phyloP scores from a whole-genome alignment of 1,140 invertebrate species.

The Venturia canescens region DNA sequence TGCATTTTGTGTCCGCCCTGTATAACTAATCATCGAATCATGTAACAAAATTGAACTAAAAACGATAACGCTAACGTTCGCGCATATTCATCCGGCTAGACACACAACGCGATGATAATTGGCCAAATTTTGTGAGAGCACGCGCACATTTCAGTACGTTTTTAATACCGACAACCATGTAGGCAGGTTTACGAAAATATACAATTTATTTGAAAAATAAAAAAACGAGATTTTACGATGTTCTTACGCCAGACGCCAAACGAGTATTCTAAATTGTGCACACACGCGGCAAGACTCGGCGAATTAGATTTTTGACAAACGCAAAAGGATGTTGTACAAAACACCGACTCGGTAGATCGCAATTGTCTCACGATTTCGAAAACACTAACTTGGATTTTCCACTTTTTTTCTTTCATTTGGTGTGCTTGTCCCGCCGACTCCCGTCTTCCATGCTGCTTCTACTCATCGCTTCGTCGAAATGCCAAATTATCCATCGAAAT shows the following conservation, averaged over 20 bases:
- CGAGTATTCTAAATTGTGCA: constrained; percentile 1
- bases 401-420: constrained; percentile 26
- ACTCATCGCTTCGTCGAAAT: neutral
- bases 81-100: constrained; percentile 62
- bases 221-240: neutral
- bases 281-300: neutral
- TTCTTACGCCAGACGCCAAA: neutral
- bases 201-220: neutral
- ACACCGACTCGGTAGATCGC: neutral
- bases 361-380: constrained; percentile 5
- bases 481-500: neutral
- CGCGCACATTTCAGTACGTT: neutral
- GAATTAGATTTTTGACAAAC: neutral
- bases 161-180: neutral
- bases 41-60: constrained; percentile 3
- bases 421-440: constrained; percentile 27
- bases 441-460: constrained; percentile 22
- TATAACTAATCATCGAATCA: constrained; percentile 32
- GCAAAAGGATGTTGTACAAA: neutral
- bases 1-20: neutral
- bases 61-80: constrained; percentile 17
- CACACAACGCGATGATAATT: constrained; percentile 66
- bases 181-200: neutral
- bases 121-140: constrained; percentile 40
- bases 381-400: constrained; percentile 21